Conservation (phyloP, 2,797 vertebrate genomes). For the Atherinosoma microstoma region DNA sequence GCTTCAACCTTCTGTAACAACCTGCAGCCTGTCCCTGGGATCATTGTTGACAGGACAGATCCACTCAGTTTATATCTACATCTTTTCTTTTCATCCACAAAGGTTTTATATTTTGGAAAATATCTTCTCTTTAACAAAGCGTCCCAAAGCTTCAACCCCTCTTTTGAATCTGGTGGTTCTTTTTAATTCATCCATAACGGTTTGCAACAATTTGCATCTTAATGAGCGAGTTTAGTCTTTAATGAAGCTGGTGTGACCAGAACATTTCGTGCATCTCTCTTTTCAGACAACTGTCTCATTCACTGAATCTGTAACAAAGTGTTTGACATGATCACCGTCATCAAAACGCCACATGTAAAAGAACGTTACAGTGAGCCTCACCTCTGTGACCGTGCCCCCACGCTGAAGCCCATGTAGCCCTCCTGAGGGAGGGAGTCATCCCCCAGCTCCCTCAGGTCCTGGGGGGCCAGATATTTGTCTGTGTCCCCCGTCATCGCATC, state of each 20-base stretch:
- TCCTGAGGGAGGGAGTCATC: slow-evolving; percentile 97
- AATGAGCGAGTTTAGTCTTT: neutral
- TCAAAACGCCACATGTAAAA: rapidly evolving
- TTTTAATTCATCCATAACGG: neutral
- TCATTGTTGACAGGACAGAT: too few species aligned
- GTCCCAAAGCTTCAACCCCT: neutral
- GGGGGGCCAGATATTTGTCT: slow-evolving; percentile 96
- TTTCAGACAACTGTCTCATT: neutral
- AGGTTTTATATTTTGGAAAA: too few species aligned
- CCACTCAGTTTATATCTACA: too few species aligned
- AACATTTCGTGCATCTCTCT: neutral
- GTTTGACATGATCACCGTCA: neutral
- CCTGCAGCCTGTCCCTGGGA: too few species aligned
- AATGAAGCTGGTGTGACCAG: neutral
- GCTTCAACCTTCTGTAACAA: too few species aligned
- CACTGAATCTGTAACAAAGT: neutral
- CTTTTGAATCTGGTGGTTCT: neutral
- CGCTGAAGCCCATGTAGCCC: slow-evolving; percentile 97
- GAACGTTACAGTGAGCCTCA: slow-evolving; percentile 63
- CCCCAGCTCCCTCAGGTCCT: slow-evolving; percentile 95
- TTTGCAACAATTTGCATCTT: neutral
- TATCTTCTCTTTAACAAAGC: neutral
- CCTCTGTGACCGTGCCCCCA: slow-evolving; percentile 96
- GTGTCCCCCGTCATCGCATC: slow-evolving; percentile 97
- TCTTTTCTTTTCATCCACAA: too few species aligned